phyloP scores from a whole-genome alignment of 2,797 vertebrate genomes.

The Paramormyrops hopkinsi region DNA sequence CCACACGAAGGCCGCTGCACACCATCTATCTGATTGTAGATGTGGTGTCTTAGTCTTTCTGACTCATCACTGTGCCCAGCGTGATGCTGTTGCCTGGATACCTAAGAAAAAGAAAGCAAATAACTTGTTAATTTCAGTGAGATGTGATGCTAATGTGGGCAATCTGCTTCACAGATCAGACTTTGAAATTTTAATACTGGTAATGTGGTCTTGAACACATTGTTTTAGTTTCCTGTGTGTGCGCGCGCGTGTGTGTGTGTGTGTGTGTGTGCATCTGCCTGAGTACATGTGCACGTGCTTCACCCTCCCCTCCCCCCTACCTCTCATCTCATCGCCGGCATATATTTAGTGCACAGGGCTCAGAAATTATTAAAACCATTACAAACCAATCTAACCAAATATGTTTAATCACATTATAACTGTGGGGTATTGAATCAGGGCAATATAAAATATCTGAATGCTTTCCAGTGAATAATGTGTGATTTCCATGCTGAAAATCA shows the following conservation, averaged over 20 bases:
- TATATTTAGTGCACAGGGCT: not conserved
- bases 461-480: not conserved
- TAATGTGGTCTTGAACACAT: constrained; percentile 1
- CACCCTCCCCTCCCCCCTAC: not conserved
- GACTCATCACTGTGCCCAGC: not conserved
- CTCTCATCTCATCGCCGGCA: not conserved
- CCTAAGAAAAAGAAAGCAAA: constrained; percentile 4
- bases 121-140: not conserved
- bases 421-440: not conserved
- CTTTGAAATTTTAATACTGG: constrained; percentile 16
- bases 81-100: constrained; percentile 18
- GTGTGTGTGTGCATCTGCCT: not conserved
- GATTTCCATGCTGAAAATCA: not conserved
- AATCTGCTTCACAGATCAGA: constrained; percentile 16
- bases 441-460: not conserved
- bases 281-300: not conserved
- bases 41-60: not conserved
- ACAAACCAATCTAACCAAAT: not conserved
- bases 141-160: constrained; percentile 13
- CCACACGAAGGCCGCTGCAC: not conserved
- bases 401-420: not conserved
- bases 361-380: not conserved
- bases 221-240: not conserved
- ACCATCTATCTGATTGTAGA: not conserved
- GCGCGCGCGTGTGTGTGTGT: not conserved